These are phyloP conservation scores for Amazona guildingii DNA, from an alignment of 2,113 vertebrate genomes.

Conservation along the genomic window DNA sequence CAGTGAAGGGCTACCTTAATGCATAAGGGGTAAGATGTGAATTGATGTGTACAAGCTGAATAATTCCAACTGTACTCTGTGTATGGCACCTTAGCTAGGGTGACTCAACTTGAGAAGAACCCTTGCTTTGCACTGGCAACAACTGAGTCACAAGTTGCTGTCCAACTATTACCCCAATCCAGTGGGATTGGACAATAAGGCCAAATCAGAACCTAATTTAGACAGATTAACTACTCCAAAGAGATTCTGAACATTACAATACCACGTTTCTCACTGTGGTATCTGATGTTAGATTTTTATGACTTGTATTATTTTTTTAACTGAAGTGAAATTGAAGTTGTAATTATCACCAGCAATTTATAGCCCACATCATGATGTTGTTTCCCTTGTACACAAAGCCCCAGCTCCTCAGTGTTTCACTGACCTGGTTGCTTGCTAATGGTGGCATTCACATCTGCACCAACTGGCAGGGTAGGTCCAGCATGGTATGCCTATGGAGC, in stretches of 20 bases:
- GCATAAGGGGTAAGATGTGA: neutral
- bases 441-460: neutral
- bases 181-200: neutral
- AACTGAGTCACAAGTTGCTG: neutral
- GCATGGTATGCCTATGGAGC: neutral
- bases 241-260: neutral
- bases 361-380: neutral
- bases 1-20: neutral
- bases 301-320: neutral
- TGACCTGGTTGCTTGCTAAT: rapidly evolving
- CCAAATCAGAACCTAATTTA: neutral
- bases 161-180: neutral
- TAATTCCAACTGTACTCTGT: neutral
- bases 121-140: neutral
- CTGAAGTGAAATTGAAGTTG: neutral
- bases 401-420: neutral
- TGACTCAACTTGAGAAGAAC: neutral
- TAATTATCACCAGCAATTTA: neutral
- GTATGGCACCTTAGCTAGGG: neutral
- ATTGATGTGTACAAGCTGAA: neutral
- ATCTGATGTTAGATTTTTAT: neutral
- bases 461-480: neutral
- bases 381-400: neutral
- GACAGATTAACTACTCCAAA: neutral
- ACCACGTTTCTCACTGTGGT: neutral